Conservation (phyloP, 30 jellyfish, hydroid and myxozoan genomes). For the Aurelia sp. region DNA sequence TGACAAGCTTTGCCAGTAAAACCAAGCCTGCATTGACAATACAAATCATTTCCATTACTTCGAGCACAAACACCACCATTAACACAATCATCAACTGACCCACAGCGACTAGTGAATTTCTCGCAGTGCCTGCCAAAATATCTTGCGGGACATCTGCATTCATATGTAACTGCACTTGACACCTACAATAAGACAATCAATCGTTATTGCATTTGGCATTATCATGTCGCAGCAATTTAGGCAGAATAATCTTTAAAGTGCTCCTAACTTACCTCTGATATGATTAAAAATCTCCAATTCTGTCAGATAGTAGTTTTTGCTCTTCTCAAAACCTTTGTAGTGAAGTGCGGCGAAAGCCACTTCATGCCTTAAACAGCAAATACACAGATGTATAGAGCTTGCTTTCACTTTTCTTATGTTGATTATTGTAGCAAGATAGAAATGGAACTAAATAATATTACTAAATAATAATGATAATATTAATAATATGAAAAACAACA, state of each 20-base stretch:
- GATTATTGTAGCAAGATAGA: too few species aligned
- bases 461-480: too few species aligned
- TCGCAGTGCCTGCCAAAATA: slow-evolving; percentile 53
- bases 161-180: slow-evolving; percentile 65
- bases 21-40: slow-evolving; percentile 70
- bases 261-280: too few species aligned
- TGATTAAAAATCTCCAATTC: too few species aligned
- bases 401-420: too few species aligned
- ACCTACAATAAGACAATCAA: slow-evolving; percentile 12
- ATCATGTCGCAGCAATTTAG: not conserved
- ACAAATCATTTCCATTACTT: slow-evolving; percentile 8
- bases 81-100: slow-evolving; percentile 60
- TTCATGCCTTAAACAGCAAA: too few species aligned
- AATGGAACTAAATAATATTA: too few species aligned
- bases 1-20: slow-evolving; percentile 82
- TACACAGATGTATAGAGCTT: too few species aligned
- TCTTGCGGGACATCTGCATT: slow-evolving; percentile 57
- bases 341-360: too few species aligned
- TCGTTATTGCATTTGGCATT: not conserved
- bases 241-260: not conserved
- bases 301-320: too few species aligned
- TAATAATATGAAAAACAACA: too few species aligned
- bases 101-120: slow-evolving; percentile 55
- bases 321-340: too few species aligned
- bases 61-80: slow-evolving; percentile 77